Conservation (phyloP, 2,113 vertebrate genomes). For the Coryphaenoides rupestris region DNA sequence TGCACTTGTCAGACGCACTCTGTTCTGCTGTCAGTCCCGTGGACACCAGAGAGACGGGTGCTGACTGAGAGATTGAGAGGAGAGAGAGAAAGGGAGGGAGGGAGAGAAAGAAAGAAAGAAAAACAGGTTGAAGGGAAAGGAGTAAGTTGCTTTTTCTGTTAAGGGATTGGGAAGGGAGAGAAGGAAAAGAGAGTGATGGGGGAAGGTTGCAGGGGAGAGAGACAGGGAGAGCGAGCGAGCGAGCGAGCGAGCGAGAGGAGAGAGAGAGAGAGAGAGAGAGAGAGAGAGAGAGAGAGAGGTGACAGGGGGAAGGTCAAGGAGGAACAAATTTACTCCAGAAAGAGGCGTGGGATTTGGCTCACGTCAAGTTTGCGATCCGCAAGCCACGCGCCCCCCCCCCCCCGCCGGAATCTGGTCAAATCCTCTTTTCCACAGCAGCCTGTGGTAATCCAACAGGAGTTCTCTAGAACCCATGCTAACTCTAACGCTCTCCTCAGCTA, state of each 20-base stretch:
- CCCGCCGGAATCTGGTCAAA: slow-evolving; percentile 38
- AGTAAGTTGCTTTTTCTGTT: not conserved
- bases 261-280: no score
- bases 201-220: not conserved
- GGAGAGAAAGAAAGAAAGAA: no score
- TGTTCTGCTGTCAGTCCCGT: slow-evolving; percentile 7
- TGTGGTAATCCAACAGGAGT: no score
- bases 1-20: slow-evolving; percentile 1
- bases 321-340: slow-evolving; percentile 49
- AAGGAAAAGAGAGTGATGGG: not conserved
- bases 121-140: not conserved
- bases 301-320: slow-evolving; percentile 22
- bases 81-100: not conserved
- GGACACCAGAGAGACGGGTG: no score
- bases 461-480: no score
- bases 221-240: no score
- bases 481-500: no score
- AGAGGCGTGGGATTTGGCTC: slow-evolving; percentile 48
- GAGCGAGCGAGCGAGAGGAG: no score
- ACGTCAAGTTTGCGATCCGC: slow-evolving; percentile 56
- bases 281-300: not conserved
- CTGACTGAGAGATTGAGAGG: not conserved
- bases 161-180: not conserved
- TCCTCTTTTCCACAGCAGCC: slow-evolving; percentile 18
- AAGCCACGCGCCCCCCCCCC: slow-evolving; percentile 57